These are phyloP conservation scores for Aplochiton taeniatus DNA, from an alignment of 2,797 vertebrate genomes.

Conservation along the genomic window DNA sequence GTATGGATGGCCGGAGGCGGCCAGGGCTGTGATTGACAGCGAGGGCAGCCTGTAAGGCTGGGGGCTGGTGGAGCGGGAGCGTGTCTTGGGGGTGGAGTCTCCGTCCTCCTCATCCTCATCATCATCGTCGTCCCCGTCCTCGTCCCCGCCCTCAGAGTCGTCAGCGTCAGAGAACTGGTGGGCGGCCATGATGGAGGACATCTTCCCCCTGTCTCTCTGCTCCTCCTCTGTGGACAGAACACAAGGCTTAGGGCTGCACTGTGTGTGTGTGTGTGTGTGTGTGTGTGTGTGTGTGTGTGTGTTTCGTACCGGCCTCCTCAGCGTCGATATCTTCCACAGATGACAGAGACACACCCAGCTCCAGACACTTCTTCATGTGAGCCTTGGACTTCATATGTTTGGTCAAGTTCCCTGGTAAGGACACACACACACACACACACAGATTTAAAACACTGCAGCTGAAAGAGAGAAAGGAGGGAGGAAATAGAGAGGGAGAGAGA, in stretches of 20 bases:
- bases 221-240: slow-evolving; percentile 75
- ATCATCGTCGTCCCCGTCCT: slow-evolving; percentile 93
- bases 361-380: slow-evolving; percentile 99
- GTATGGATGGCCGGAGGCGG: too few species aligned
- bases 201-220: slow-evolving; percentile 82
- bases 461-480: too few species aligned
- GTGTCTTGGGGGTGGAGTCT: slow-evolving; percentile 92
- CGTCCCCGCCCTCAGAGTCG: slow-evolving; percentile 86
- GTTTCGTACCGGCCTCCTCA: slow-evolving; percentile 87
- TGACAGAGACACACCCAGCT: slow-evolving; percentile 94
- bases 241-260: not conserved
- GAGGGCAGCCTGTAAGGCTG: slow-evolving; percentile 86
- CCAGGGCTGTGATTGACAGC: slow-evolving; percentile 80
- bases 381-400: slow-evolving; percentile 99
- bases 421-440: slow-evolving; percentile 28
- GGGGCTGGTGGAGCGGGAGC: slow-evolving; percentile 93
- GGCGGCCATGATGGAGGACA: slow-evolving; percentile 76
- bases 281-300: slow-evolving; percentile 3
- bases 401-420: slow-evolving; percentile 90
- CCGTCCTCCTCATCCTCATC: slow-evolving; percentile 95
- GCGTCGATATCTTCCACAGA: slow-evolving; percentile 91
- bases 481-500: too few species aligned
- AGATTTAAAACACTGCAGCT: not conserved
- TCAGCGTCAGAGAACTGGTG: slow-evolving; percentile 98
- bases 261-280: not conserved